A percentile compares a stretch with the other conserved stretches of the same genome.
Evolutionary conservation across 2,888 invertebrate genomes (phyloP).

Genomic region (Diplazon laetatorius): DNA sequence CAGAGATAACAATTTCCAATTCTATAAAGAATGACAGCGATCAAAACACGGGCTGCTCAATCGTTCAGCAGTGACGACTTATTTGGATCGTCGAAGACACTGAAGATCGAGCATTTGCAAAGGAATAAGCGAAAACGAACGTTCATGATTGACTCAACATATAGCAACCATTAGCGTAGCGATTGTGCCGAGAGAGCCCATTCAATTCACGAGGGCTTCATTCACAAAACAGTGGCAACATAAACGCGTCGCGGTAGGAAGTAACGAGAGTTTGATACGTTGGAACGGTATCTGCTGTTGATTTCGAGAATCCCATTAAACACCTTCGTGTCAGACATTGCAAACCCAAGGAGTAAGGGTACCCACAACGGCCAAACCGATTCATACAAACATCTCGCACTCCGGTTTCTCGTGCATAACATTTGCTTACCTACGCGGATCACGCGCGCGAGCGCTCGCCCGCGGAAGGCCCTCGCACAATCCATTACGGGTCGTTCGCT

Average conservation of each 20-base stretch:
- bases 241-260: conserved; percentile 35
- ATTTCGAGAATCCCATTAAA: conserved; percentile 54
- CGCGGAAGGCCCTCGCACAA: conserved; percentile 64
- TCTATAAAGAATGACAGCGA: too few species aligned
- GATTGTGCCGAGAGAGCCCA: conserved; percentile 24
- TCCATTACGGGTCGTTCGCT: conserved; percentile 62
- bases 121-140: too few species aligned
- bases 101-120: too few species aligned
- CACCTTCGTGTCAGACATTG: conserved; percentile 60
- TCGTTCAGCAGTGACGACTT: too few species aligned
- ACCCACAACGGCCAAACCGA: conserved; percentile 20
- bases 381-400: conserved; percentile 23
- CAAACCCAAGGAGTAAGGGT: conserved; percentile 19
- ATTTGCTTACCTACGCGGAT: conserved; percentile 54
- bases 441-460: conserved; percentile 46
- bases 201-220: conserved; percentile 40
- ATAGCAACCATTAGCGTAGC: not conserved
- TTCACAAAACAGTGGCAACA: conserved; percentile 60
- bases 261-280: conserved; percentile 56
- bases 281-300: conserved; percentile 30
- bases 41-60: too few species aligned
- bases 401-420: conserved; percentile 53
- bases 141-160: too few species aligned
- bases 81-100: too few species aligned
- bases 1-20: too few species aligned